phyloP scores from a whole-genome alignment of 30 jellyfish, hydroid and myxozoan species.

The Chironex yamaguchii region DNA sequence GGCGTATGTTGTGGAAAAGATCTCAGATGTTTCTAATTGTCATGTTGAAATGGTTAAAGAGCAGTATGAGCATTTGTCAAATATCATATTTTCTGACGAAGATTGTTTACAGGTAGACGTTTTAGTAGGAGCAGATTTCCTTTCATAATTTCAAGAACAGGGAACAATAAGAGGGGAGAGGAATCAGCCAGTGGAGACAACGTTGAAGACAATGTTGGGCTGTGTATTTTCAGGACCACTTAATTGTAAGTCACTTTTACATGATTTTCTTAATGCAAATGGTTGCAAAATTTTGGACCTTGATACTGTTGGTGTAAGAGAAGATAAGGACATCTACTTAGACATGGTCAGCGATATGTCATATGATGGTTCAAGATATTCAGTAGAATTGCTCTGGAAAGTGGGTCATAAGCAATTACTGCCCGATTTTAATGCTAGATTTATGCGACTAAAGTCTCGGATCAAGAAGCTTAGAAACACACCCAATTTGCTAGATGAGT shows the following conservation, averaged over 20 bases:
- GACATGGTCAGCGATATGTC: not conserved
- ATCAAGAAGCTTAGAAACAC: conserved; percentile 4
- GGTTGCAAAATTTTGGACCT: too few species aligned
- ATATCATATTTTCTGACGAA: not conserved
- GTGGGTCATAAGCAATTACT: too few species aligned
- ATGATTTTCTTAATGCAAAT: too few species aligned
- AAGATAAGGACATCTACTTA: not conserved
- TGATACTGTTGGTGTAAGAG: not conserved
- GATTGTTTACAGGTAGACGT: not conserved
- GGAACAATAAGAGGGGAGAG: conserved; percentile 39
- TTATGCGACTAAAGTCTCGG: conserved; percentile 19
- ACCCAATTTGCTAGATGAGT: too few species aligned
- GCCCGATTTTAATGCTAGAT: conserved; percentile 2
- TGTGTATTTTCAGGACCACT: conserved; percentile 28
- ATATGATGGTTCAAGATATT: conserved; percentile 9
- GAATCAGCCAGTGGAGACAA: conserved; percentile 26
- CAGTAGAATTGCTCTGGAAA: not conserved
- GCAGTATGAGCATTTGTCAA: conserved; percentile 10
- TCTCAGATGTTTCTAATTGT: not conserved
- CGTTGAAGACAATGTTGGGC: conserved; percentile 16
- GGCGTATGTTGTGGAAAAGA: conserved; percentile 26
- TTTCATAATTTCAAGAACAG: conserved; percentile 38
- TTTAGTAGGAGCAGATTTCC: not conserved
- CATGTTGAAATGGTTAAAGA: conserved; percentile 1
- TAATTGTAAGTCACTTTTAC: too few species aligned